phyloP scores from a whole-genome alignment of 2,888 invertebrate genomes.

The Teleiodes luculella region DNA sequence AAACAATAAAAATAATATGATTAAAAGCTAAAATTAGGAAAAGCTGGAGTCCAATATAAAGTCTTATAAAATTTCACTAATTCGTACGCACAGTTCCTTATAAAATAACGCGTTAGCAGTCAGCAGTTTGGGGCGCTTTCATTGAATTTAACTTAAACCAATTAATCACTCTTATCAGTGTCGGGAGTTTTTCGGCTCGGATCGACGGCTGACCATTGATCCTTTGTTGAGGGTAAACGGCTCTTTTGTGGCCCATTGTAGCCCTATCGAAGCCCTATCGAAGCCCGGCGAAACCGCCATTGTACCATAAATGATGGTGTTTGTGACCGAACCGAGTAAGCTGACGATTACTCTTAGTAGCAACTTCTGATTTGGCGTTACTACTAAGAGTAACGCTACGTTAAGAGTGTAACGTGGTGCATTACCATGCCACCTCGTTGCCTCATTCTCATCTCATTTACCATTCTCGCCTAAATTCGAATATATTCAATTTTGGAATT shows the following conservation, averaged over 20 bases:
- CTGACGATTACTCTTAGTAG: slow-evolving; percentile 64
- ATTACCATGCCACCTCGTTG: too few species aligned
- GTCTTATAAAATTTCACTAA: slow-evolving; percentile 29
- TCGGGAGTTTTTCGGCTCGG: slow-evolving; percentile 63
- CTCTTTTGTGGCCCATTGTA: slow-evolving; percentile 48
- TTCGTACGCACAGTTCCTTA: slow-evolving; percentile 1
- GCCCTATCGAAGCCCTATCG: too few species aligned
- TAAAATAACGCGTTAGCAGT: too few species aligned
- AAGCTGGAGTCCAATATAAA: slow-evolving; percentile 36
- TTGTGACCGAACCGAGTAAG: slow-evolving; percentile 48
- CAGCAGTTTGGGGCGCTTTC: slow-evolving; percentile 38
- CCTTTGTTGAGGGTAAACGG: slow-evolving; percentile 58
- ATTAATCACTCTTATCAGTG: slow-evolving; percentile 78
- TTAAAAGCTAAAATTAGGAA: too few species aligned
- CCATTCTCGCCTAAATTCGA: too few species aligned
- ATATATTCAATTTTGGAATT: too few species aligned
- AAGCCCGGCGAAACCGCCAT: slow-evolving; percentile 41
- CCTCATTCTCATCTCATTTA: too few species aligned
- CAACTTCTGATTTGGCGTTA: slow-evolving; percentile 25
- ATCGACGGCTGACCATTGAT: slow-evolving; percentile 42
- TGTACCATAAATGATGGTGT: slow-evolving; percentile 65
- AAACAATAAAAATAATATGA: too few species aligned
- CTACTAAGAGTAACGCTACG: background rate
- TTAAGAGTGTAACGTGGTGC: too few species aligned
- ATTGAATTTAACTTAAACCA: slow-evolving; percentile 74